Base-by-base conservation (phyloP, 2,113 vertebrate genomes). In the Oryzias woworae region DNA sequence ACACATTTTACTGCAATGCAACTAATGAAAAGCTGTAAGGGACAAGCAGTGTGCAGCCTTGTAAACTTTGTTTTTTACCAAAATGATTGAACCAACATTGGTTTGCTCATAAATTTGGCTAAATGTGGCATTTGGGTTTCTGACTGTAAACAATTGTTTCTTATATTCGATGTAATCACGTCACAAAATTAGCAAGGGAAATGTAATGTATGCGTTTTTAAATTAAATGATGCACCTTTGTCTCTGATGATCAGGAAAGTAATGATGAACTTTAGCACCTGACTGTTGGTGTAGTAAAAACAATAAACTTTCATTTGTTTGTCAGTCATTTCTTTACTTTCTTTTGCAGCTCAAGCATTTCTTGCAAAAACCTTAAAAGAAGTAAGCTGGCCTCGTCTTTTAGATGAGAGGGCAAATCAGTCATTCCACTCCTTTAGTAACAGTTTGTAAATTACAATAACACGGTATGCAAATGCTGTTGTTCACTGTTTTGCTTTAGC, bases 281-380 rank as follows among this genome's bases (percentile, higher is more conserved):
- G 36, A 13, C 36, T 1, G 10, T 36, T 10, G 10, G 36, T 36
- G 36, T 12, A 10, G 36, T 12, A 10, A 12, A 36, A 36, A 56
- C 67, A 52, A 7, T 68, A 48, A 31, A 43, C 56, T 28, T 73
- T 57, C 60, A 48, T 73, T 20, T 66, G 78, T 82, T 71, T 72
- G 71, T 76, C 63, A 74, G 80, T 72, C 55, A 64, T 63, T 57
- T 71, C 62, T 16, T 61, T 71, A 74, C 49, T 54, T 53, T 67
- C 46, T 77, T 41, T 49, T 80, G 78, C 59, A 50, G 50, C 63
- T 57, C 45, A 17, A 58, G 44, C 44, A 47, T 83, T 84, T 69
- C 82, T 80, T 62, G 44, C 7, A 43, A 7, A 43, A 66, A 57
- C 69, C 80, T 87, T 66, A 82, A 82, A 84, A 66, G 58, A 74